Percentiles rank a stretch among this genome's conserved stretches.
Conservation (phyloP, 2,113 vertebrate species). For the Isurus oxyrinchus region DNA sequence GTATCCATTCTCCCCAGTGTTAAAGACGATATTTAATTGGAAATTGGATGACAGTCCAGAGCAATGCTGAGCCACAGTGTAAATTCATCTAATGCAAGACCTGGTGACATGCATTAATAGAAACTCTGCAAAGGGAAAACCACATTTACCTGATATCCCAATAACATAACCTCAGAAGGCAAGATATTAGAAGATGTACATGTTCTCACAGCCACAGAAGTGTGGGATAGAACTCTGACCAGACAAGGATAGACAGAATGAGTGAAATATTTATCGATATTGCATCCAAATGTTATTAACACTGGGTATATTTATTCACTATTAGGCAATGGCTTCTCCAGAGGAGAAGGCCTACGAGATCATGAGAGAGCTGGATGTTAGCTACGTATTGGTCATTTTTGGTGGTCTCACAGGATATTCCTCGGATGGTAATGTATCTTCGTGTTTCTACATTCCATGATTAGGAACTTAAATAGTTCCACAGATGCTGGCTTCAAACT, state of each 20-base stretch:
- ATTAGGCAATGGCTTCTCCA: conserved; percentile 91
- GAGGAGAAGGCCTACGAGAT: conserved; percentile 97
- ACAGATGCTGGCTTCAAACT: background rate
- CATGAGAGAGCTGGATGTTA: conserved; percentile 95
- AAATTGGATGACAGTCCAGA: background rate
- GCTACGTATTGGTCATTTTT: conserved; percentile 95
- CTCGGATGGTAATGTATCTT: conserved; percentile 73
- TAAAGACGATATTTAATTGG: background rate
- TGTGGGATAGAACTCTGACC: background rate
- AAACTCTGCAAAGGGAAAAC: background rate
- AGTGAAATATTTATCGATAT: background rate
- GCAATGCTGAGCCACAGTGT: background rate
- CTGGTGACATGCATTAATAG: background rate
- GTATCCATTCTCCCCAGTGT: background rate
- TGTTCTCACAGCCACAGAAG: background rate
- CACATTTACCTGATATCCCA: background rate
- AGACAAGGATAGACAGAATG: background rate
- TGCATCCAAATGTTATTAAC: background rate
- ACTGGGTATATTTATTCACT: background rate
- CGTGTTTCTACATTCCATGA: background rate
- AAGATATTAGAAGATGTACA: background rate
- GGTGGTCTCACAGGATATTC: conserved; percentile 95
- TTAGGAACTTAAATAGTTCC: background rate
- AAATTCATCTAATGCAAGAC: background rate
- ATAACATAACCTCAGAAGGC: background rate